Conservation (phyloP, 2,888 invertebrate species). For the Euspilapteryx auroguttella region DNA sequence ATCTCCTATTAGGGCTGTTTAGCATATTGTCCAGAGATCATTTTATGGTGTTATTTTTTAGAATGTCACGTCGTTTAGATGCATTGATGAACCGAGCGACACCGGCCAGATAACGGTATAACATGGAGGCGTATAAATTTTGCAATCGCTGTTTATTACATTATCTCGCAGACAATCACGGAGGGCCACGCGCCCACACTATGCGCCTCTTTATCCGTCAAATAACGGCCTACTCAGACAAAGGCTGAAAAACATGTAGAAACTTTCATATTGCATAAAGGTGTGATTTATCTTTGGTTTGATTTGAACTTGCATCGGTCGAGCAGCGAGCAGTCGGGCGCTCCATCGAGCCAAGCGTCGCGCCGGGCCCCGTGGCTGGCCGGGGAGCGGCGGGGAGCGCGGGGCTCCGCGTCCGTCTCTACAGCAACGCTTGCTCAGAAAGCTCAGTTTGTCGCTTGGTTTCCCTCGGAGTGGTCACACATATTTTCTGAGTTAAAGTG, state of each 20-base stretch:
- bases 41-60: background rate
- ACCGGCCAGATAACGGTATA: conserved; percentile 29
- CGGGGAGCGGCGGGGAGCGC: background rate
- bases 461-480: conserved; percentile 16
- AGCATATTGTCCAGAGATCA: background rate
- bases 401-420: background rate
- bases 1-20: background rate
- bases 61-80: conserved; percentile 18
- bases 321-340: conserved; percentile 33
- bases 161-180: conserved; percentile 21
- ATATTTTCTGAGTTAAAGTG: conserved; percentile 14
- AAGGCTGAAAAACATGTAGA: conserved; percentile 30
- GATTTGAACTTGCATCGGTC: conserved; percentile 30
- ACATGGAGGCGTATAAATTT: conserved; percentile 26
- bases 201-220: conserved; percentile 16
- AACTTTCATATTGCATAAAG: conserved; percentile 31
- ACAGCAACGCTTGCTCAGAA: conserved; percentile 13
- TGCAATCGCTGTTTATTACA: conserved; percentile 29
- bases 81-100: conserved; percentile 26
- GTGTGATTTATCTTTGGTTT: conserved; percentile 29
- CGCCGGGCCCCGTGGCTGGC: conserved; percentile 13
- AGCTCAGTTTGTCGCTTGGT: background rate
- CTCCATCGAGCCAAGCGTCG: conserved; percentile 17
- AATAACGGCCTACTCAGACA: conserved; percentile 26
- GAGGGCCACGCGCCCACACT: conserved; percentile 22